Base-by-base conservation (phyloP, 1,140 invertebrate genomes). In the Leptinotarsa undecemlineata region DNA sequence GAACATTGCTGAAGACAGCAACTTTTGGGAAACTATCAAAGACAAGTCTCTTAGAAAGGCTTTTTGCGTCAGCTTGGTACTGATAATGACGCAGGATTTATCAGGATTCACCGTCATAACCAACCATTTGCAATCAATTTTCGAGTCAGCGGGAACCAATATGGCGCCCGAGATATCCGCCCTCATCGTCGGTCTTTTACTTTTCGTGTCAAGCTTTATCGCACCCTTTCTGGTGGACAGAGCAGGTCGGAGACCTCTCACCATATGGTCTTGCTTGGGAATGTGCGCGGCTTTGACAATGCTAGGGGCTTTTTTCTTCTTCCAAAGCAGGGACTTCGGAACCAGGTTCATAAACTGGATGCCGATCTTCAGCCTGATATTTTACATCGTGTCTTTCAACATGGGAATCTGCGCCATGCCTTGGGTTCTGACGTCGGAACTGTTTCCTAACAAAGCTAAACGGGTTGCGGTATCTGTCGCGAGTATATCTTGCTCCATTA, bases 51-150 rank as follows among this genome's bases (percentile, higher is more conserved):
- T 91, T 78, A 84, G 88, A n/a, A 91, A 90, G 75, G 91, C 90
- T 0, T 83, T 96, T 66, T 85, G 92, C 60, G 90, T 94, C 61
- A 91, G 90, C 0, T 88, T 92, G 73, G 88, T 89, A 2, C 85
- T 96, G 51, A 90, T 93, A 62, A 83, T 88, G 63, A 91, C 92
- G 83, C 92, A 93, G 79, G 92, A 94, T 83, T 85, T 95, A 15
- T 91, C 90, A 3, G 94, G 94, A 20, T 93, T 93, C 79, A 95
- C 94, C 83, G 92, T 92, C 3, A 91, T 96, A 3, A 88, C 94
- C 21, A 94, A 94, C 83, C 95, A 94, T 83, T 90, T 93, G 76
- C 89, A 91, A 57, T 87, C 86, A 1, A 95, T 94, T 80, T 95
- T 93, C 80, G 79, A 85, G 3, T 87, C 87, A 3, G 88, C 92